Evolutionary conservation across 2,113 vertebrate species (phyloP).

Genomic region (Limnothrissa miodon): DNA sequence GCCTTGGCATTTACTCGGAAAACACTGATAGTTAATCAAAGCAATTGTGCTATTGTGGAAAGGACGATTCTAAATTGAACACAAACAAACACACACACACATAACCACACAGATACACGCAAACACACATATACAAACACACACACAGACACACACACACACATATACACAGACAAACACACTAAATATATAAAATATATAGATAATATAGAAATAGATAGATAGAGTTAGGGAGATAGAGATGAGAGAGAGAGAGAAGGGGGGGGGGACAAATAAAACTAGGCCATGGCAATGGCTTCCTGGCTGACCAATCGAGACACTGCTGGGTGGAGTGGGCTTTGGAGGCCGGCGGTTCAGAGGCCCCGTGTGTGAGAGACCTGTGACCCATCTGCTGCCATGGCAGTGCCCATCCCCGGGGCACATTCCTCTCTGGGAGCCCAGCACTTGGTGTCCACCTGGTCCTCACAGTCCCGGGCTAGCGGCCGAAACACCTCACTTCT

Average conservation of each 20-base stretch:
- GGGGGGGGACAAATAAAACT: not conserved
- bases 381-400: conserved; percentile 49
- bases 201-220: not conserved
- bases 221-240: not conserved
- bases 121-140: conserved; percentile 25
- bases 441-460: conserved; percentile 39
- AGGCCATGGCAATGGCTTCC: conserved; percentile 31
- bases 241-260: not conserved
- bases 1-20: not conserved
- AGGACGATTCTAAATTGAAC: not conserved
- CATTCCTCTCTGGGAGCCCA: conserved; percentile 26
- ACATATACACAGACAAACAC: not conserved
- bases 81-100: not conserved
- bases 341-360: conserved; percentile 31
- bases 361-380: conserved; percentile 33
- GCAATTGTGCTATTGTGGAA: not conserved
- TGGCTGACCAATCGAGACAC: not conserved
- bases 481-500: not conserved
- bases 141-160: not conserved
- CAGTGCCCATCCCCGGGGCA: conserved; percentile 35
- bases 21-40: not conserved
- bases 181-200: not conserved
- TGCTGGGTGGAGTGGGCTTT: not conserved
- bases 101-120: not conserved
- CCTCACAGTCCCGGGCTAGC: not conserved